A percentile compares a stretch with the other conserved stretches of the same genome.
These are phyloP conservation scores for Myotis pilosus DNA, from an alignment of 2,797 vertebrate species.

Conservation along the genomic window DNA sequence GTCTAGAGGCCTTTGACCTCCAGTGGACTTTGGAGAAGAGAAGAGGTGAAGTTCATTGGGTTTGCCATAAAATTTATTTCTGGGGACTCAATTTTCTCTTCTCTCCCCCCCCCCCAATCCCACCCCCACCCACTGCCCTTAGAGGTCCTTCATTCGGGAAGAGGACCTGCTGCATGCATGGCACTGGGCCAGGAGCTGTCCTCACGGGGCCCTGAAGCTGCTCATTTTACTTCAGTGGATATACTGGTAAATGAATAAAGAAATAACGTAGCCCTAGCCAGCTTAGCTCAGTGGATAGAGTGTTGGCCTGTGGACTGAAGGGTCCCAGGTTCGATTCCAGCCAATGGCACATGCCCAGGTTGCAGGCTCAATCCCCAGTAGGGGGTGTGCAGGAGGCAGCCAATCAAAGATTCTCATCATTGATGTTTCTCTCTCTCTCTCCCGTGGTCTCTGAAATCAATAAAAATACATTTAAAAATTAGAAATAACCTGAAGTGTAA, in stretches of 20 bases:
- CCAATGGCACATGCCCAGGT: too few species aligned
- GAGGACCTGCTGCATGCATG: neutral
- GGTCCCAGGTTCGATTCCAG: too few species aligned
- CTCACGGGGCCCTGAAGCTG: neutral
- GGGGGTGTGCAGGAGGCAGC: too few species aligned
- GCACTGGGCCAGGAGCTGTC: fast-evolving
- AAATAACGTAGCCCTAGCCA: neutral
- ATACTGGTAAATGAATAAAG: neutral
- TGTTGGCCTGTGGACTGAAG: too few species aligned
- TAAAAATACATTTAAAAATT: neutral
- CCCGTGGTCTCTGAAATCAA: too few species aligned
- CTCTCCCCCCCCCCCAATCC: neutral
- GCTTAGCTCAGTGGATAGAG: too few species aligned
- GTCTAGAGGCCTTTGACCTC: neutral
- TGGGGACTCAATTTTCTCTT: neutral
- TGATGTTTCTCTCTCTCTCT: too few species aligned
- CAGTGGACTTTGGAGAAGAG: neutral
- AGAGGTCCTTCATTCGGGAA: neutral
- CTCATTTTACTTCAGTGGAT: neutral
- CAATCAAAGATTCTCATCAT: too few species aligned
- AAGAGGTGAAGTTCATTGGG: neutral
- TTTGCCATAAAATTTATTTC: neutral
- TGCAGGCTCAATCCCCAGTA: too few species aligned
- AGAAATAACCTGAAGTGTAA: neutral
- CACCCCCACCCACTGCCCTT: too few species aligned